Base-by-base conservation (phyloP, 2,797 vertebrate genomes). In the Mus minutoides region DNA sequence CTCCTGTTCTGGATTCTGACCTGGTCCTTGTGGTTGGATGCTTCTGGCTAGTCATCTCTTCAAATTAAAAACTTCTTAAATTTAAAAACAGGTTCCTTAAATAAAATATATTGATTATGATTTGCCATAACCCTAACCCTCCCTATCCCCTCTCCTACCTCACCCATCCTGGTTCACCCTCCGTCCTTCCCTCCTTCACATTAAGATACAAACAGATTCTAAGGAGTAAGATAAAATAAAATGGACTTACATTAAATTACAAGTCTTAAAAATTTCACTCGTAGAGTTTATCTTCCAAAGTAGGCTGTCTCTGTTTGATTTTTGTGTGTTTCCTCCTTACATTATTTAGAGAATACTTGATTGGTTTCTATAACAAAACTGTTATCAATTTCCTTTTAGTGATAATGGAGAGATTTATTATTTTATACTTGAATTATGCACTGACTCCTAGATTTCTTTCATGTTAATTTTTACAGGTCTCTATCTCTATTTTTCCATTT, bases 261-360 rank as follows among this genome's bases (percentile, higher is more conserved):
- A 95, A 26, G 19, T 92, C 46, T 58, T 34, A 94, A 76, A 96
- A 96, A 73, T 69, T 95, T 37, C 71, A n/a, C 26, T 96, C 17
- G 73, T 80, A 26, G 37, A 73, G 29, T 88, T 88, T 93, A 86
- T n/a, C 37, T 83, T 83, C 73, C 17, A 75, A 75, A 58, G 84
- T 22, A 84, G 17, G 52, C 56, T 64, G 7, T 22, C 52, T 83
- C 7, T 31, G 2, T 40, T 88, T 14, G 31, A 67, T 52, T 77
- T 95, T 89, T 37, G 37, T 82, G 9, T 69, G 73, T 88, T 84
- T 79, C 77, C 21, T 91, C 40, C 26, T 86, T 52, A 34, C 12
- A 69, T 69, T 86, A 67, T n/a, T 49, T 86, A 69, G 12, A 69
- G 31, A 69, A n/a, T 69, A 16, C 1, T 86, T 69, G 2, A 69